These are phyloP conservation scores for Micrasema longulum DNA, from an alignment of 1,140 invertebrate genomes.

Conservation along the genomic window DNA sequence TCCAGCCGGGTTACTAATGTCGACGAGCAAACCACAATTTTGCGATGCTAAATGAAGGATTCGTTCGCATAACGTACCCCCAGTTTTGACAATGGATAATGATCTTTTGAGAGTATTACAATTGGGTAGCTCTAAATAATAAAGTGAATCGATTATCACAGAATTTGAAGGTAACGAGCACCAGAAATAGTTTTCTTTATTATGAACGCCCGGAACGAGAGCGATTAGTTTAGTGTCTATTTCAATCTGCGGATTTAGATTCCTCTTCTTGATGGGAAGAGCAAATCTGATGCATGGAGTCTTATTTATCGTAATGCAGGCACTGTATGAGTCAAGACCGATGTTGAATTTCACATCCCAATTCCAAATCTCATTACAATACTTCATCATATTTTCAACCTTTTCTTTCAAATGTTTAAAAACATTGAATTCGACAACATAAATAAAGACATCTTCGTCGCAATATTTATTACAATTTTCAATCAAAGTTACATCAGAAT, in stretches of 20 bases:
- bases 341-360: slow-evolving; percentile 11
- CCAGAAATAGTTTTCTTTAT: slow-evolving; percentile 27
- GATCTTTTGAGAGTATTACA: slow-evolving; percentile 20
- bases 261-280: not conserved
- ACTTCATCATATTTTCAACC: slow-evolving; percentile 31
- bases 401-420: slow-evolving; percentile 36
- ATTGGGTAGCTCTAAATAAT: slow-evolving; percentile 12
- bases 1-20: no score
- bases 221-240: slow-evolving; percentile 12
- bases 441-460: slow-evolving; percentile 17
- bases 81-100: not conserved
- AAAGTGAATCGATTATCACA: slow-evolving; percentile 17
- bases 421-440: slow-evolving; percentile 26
- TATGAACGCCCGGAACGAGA: slow-evolving; percentile 3
- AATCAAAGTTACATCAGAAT: slow-evolving; percentile 13
- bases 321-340: slow-evolving; percentile 8
- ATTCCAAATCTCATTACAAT: slow-evolving; percentile 25
- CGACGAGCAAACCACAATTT: no score
- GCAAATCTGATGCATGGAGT: slow-evolving; percentile 2
- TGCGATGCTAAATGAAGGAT: not conserved
- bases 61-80: not conserved
- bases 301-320: slow-evolving; percentile 1
- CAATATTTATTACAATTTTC: slow-evolving; percentile 21
- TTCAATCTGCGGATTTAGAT: not conserved
- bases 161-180: slow-evolving; percentile 16